Base-by-base conservation (phyloP, 2,113 vertebrate species). In the Alaudala cheleensis region DNA sequence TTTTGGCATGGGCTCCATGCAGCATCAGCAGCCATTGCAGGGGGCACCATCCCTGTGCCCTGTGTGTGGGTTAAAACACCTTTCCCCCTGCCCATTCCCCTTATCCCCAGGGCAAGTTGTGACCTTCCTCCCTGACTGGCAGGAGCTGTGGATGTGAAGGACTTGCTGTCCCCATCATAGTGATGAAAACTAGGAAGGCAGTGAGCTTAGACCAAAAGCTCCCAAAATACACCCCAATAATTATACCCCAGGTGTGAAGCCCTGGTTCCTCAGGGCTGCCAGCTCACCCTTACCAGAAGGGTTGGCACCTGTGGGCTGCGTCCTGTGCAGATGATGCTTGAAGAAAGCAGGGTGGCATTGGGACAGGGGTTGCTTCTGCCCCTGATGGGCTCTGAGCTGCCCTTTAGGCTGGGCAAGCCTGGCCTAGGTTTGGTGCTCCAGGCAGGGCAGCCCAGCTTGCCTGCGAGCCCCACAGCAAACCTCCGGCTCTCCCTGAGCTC, bases 221-320 rank as follows among this genome's bases (percentile, higher is more conserved):
- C 77, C 69, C 57, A 54, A 81, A 94, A 93, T 40, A 67, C 19
- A 40, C n/a, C 79, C 39, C 50, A 58, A 7, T 57, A 40, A 69
- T 18, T 58, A 10, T 21, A 25, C 53, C 49, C 19, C 21, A 50
- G 40, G 19, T 40, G 58, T 40, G 69, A 77, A 65, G 66, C 58
- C 60, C 77, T 73, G 91, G 45, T 56, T 42, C 26, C 39, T 29
- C 1, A 0, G 23, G 8, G 70, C 65, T 83, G 54, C 74, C 86
- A 82, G 49, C 37, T 73, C 3, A 1, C 19, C 57, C 47, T 62
- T 45, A 22, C 47, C 12, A 14, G 53, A 76, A 64, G 45, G n/a
- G 24, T 34, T 65, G 62, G 20, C 0, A 0, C 66, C 40, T 66
- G n/a, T 2, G 1, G 26, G 29, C 53, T 79, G 53, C 4, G 0